Base-by-base conservation (phyloP, 1,140 invertebrate genomes). In the Oreohelix idahoensis region DNA sequence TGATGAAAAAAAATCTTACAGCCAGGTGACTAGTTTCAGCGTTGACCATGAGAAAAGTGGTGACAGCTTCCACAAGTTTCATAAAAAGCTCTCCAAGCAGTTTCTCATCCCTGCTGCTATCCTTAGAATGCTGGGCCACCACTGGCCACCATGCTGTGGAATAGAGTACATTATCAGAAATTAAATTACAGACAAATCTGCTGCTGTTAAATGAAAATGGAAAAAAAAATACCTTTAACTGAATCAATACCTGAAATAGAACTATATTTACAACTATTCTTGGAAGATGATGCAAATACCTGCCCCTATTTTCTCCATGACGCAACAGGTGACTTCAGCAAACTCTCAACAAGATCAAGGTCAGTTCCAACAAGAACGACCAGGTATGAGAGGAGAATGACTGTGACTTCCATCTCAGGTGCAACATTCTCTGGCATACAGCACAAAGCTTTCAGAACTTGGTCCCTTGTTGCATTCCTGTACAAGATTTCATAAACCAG, bases 291-390 rank as follows among this genome's bases (percentile, higher is more conserved):
- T n/a, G n/a, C n/a, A n/a, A n/a, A n/a, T n/a, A n/a, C n/a, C n/a
- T n/a, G n/a, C n/a, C n/a, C n/a, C n/a, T n/a, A n/a, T n/a, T n/a
- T n/a, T n/a, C n/a, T 38, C 35, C 42, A 53, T 8, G 29, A 36
- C 1, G 71, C 45, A 58, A 74, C 32, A 15, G n/a, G 15, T 36
- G 80, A 82, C 26, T 82, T 42, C 69, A 82, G 36, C 35, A 82
- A 32, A 17, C 45, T 58, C n/a, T n/a, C 4, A 29, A 36, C 42
- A 29, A 82, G 38, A 10, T 73, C n/a, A 29, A 82, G 17, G 0
- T 82, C 80, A 26, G 39, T 29, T 51, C 5, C 23, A 26, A n/a
- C 51, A 45, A 26, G 45, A 38, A 35, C 15, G 15, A 82, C 70
- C n/a, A 82, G 32, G 51, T 32, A 75, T 13, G 80, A 73, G 5